Evolutionary conservation across 2,888 invertebrate genomes (phyloP).

Genomic region (Malthinus seriepunctatus): DNA sequence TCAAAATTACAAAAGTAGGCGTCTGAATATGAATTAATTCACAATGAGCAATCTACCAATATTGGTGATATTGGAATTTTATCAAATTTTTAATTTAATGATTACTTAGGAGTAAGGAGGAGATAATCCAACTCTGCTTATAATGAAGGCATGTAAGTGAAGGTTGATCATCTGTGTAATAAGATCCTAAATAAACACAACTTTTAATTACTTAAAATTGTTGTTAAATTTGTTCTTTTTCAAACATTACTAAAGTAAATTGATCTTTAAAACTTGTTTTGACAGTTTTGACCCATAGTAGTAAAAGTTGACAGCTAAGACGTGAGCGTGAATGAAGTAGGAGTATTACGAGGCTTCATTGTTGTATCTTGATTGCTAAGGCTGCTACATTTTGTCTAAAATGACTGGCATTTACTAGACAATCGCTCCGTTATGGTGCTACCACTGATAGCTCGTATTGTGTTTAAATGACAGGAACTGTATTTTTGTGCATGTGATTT

Average conservation of each 20-base stretch:
- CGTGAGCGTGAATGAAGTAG: constrained; percentile 45
- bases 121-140: too few relatives aligned
- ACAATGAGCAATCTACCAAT: too few relatives aligned
- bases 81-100: too few relatives aligned
- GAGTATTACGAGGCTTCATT: constrained; percentile 40
- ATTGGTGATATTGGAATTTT: too few relatives aligned
- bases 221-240: too few relatives aligned
- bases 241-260: background rate
- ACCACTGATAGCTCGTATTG: constrained; percentile 38
- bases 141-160: too few relatives aligned
- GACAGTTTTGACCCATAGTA: constrained; percentile 14
- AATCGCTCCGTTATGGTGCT: constrained; percentile 35
- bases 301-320: constrained; percentile 38
- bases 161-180: too few relatives aligned
- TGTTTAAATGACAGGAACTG: constrained; percentile 33
- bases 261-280: constrained; percentile 19
- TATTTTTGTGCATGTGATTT: constrained; percentile 27
- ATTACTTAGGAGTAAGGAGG: too few relatives aligned
- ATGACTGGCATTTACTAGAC: constrained; percentile 38
- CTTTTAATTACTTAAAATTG: too few relatives aligned
- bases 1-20: too few relatives aligned
- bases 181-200: too few relatives aligned
- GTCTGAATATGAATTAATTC: too few relatives aligned
- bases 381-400: constrained; percentile 31
- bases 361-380: constrained; percentile 32